These are phyloP conservation scores for Zophobas atratus DNA, from an alignment of 1,140 invertebrate genomes.

Conservation along the genomic window DNA sequence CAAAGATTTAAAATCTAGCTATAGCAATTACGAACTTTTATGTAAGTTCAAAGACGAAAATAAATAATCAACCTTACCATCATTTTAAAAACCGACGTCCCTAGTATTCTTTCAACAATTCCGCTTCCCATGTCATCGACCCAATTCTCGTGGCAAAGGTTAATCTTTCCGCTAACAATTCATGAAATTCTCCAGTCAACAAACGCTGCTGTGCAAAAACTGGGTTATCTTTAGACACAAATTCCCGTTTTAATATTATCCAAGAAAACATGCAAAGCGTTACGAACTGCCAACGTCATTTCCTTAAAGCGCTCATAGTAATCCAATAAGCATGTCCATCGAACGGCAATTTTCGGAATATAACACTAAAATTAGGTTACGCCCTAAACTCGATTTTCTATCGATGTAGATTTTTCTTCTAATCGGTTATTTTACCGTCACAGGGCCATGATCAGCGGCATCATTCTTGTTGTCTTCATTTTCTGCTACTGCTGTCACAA, in stretches of 20 bases:
- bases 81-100: neutral
- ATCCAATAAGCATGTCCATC: conserved; percentile 6
- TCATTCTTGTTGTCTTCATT: conserved; percentile 75
- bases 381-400: neutral
- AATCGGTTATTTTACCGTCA: conserved; percentile 54
- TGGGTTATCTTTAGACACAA: neutral
- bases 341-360: neutral
- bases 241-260: neutral
- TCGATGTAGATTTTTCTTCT: neutral
- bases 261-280: conserved; percentile 1
- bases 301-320: conserved; percentile 1
- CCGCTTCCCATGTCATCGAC: neutral
- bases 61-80: neutral
- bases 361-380: neutral
- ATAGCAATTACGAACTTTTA: too few relatives aligned
- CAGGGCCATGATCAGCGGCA: conserved; percentile 77
- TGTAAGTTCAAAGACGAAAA: too few relatives aligned
- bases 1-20: too few relatives aligned
- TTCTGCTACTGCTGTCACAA: conserved; percentile 79
- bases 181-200: neutral
- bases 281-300: neutral
- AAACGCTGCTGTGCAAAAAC: neutral
- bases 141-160: neutral
- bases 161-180: neutral
- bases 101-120: neutral